Conservation (phyloP, 2,113 vertebrate genomes). For the Rhabdornis inornatus region DNA sequence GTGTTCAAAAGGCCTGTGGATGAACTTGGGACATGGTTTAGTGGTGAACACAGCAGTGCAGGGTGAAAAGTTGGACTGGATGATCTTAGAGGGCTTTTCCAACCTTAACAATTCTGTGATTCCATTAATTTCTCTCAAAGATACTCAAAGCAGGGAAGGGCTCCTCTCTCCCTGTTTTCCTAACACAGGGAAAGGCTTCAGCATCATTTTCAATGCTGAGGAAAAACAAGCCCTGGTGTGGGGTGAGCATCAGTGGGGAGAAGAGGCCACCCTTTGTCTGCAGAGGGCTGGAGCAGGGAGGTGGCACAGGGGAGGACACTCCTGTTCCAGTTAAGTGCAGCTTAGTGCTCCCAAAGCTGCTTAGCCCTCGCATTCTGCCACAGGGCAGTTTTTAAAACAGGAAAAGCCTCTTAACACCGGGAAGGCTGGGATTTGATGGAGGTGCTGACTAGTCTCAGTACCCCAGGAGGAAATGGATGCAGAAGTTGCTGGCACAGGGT, state of each 20-base stretch:
- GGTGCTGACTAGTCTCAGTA: background rate
- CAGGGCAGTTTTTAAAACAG: conserved; percentile 48
- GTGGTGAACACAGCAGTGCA: background rate
- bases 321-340: conserved; percentile 28
- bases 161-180: background rate
- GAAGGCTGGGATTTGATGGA: conserved; percentile 9
- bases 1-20: background rate
- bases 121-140: background rate
- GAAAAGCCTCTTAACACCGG: conserved; percentile 55
- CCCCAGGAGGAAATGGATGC: background rate
- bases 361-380: conserved; percentile 44
- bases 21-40: background rate
- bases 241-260: background rate
- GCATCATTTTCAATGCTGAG: background rate
- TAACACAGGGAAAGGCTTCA: background rate
- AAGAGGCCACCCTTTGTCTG: background rate
- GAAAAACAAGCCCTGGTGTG: background rate
- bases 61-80: background rate
- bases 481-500: background rate
- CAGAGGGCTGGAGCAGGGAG: background rate
- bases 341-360: conserved; percentile 64
- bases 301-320: background rate
- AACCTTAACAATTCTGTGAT: background rate
- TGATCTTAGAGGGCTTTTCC: background rate
- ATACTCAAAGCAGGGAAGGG: background rate